Percentiles rank a stretch among this genome's conserved stretches.
phyloP scores from a whole-genome alignment of 2,888 invertebrate species.

The Hydropsyche betteni region DNA sequence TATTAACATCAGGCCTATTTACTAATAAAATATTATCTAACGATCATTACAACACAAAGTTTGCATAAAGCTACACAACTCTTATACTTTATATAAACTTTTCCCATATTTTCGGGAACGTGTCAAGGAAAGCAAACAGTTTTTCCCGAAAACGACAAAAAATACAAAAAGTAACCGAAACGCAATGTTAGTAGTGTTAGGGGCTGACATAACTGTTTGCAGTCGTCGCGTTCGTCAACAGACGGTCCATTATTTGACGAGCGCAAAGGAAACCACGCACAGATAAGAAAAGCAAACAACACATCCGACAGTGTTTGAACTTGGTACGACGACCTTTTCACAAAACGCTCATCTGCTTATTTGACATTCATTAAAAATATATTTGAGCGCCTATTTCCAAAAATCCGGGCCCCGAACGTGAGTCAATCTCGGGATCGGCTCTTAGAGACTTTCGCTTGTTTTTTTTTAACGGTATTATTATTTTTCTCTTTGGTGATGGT shows the following conservation, averaged over 20 bases:
- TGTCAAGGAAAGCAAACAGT: no score
- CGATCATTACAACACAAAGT: not conserved
- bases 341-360: constrained; percentile 20
- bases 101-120: no score
- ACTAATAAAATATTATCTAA: not conserved
- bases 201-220: constrained; percentile 24
- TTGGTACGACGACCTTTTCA: constrained; percentile 35
- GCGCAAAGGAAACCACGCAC: constrained; percentile 25
- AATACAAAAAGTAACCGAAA: not conserved
- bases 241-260: constrained; percentile 24
- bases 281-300: constrained; percentile 37
- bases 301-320: constrained; percentile 21
- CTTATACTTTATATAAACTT: no score
- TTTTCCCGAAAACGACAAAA: no score
- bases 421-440: no score
- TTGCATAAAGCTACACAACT: no score
- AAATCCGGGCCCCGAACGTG: no score
- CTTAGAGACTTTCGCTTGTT: no score
- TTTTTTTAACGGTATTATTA: no score
- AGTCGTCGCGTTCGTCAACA: constrained; percentile 18
- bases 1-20: no score
- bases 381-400: no score
- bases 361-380: constrained; percentile 16
- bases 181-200: not conserved
- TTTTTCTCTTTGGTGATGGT: no score